Evolutionary conservation across 2,797 vertebrate species (phyloP).

Genomic region (Tenualosa ilisha): DNA sequence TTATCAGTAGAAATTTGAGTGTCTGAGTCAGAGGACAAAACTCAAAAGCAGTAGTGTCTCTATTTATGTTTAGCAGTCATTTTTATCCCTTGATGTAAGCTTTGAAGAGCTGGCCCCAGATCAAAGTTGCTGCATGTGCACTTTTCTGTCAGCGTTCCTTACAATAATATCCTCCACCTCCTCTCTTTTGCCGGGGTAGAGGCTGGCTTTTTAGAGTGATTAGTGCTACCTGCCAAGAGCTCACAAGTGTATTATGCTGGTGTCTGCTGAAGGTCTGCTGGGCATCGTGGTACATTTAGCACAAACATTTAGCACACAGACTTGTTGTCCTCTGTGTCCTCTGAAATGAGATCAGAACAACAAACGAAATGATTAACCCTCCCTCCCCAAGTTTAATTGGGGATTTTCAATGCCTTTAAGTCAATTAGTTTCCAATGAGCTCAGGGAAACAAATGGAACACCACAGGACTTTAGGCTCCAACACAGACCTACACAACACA

Average conservation of each 20-base stretch:
- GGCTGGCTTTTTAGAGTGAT: slow-evolving; percentile 16
- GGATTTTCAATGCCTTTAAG: slow-evolving; percentile 9
- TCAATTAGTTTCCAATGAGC: slow-evolving; percentile 19
- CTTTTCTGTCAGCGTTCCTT: neutral
- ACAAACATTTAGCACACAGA: neutral
- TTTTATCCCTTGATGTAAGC: neutral
- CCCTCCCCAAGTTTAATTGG: neutral
- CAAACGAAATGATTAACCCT: neutral
- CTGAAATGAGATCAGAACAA: neutral
- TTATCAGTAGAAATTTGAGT: neutral
- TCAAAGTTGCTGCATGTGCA: neutral
- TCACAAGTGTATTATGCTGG: neutral
- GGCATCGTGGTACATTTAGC: neutral
- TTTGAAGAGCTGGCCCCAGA: neutral
- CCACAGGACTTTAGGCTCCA: neutral
- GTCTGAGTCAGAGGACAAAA: neutral
- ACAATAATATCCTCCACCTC: neutral
- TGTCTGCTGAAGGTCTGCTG: neutral
- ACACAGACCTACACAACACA: neutral
- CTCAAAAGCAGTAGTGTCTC: neutral
- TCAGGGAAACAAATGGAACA: neutral
- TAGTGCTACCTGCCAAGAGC: neutral
- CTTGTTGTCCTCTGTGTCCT: neutral
- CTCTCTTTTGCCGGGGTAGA: neutral
- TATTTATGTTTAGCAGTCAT: neutral